Conservation (phyloP, 2,888 invertebrate genomes). For the Saturnia japonica region DNA sequence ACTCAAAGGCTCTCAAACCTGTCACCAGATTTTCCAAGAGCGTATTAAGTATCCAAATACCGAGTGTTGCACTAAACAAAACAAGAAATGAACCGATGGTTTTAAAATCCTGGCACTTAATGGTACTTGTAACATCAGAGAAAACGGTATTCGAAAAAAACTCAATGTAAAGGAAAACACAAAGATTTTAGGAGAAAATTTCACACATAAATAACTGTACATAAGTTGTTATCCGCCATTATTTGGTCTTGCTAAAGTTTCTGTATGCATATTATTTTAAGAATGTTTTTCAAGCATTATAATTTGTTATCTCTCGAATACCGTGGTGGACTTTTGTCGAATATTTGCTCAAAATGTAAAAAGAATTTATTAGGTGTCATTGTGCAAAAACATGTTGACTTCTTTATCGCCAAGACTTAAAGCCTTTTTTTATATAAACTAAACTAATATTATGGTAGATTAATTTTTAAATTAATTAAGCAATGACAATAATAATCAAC, state of each 20-base stretch:
- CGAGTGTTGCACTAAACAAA: slow-evolving; percentile 46
- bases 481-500: background rate
- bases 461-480: too few relatives aligned
- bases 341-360: background rate
- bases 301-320: slow-evolving; percentile 57
- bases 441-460: too few relatives aligned
- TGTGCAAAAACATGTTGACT: background rate
- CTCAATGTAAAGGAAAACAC: slow-evolving; percentile 52
- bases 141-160: slow-evolving; percentile 47
- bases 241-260: slow-evolving; percentile 68
- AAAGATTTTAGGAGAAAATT: slow-evolving; percentile 70
- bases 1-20: slow-evolving; percentile 36
- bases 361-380: background rate
- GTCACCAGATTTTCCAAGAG: slow-evolving; percentile 44
- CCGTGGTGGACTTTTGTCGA: background rate
- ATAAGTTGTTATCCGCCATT: slow-evolving; percentile 70
- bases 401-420: background rate
- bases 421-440: background rate
- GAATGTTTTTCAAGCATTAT: slow-evolving; percentile 58
- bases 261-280: slow-evolving; percentile 62
- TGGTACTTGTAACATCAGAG: slow-evolving; percentile 52
- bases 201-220: slow-evolving; percentile 74
- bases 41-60: slow-evolving; percentile 37
- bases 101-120: slow-evolving; percentile 60
- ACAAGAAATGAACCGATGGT: slow-evolving; percentile 56